Evolutionary conservation across 35 echinoderm and acorn worm genomes (phyloP), one percentile per base, ranked within the genome.

Genomic region (Eucidaris tribuloides): DNA sequence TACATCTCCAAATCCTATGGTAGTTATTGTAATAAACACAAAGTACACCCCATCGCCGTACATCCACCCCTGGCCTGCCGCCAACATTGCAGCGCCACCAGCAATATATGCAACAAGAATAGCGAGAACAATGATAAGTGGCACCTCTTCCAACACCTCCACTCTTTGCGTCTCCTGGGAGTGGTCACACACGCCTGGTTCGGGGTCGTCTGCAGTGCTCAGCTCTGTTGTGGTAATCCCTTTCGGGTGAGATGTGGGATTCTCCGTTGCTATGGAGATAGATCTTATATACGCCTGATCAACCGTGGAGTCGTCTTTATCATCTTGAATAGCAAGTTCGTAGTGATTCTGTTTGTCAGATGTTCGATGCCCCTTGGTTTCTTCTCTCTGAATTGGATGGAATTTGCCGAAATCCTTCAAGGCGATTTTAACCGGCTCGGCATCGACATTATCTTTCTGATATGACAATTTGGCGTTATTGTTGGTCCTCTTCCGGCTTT

Each of bases 231-330:
- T 78, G 4, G 50, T 55, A 30, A 46, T 45, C 37, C 72, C 84
- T 0, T 65, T 23, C 1, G 62, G 80, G 3, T 74, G 68, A 5
- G 41, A 74, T 6, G 58, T 60, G 9, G 57, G 41, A 18, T 41
- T 37, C 0, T 83, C 62, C 0, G 80, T 83, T 62, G 80, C 57
- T 64, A 74, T 74, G 6, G 68, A 74, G 38, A 74, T 20, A 13
- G 68, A 74, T 15, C 68, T 33, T 5, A 1, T 43, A 24, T 24
- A 35, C 0, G 68, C 2, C n/a, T 74, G 68, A 4, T 74, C 68
- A 25, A 24, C 24, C 41, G 34, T 74, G 24, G 24, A 24, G 7
- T 4, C 68, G n/a, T 74, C 41, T 19, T 17, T n/a, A 15, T 3
- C 37, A n/a, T n/a, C n/a, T n/a, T n/a, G n/a, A n/a, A n/a, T n/a